phyloP scores from a whole-genome alignment of 2,797 vertebrate species.

The Galago senegalensis region DNA sequence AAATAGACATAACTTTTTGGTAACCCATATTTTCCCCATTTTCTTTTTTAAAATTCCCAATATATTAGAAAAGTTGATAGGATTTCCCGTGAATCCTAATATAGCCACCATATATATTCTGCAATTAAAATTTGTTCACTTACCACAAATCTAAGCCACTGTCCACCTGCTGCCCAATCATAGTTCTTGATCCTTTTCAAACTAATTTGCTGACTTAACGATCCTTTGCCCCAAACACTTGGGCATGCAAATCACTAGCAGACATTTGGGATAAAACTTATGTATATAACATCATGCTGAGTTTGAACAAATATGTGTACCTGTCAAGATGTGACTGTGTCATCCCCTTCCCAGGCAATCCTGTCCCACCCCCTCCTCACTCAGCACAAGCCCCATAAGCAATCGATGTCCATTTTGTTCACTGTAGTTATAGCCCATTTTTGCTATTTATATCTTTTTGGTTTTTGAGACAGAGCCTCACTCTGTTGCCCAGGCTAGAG shows the following conservation, averaged over 20 bases:
- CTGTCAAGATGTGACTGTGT: neutral
- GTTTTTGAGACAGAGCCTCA: too few species aligned
- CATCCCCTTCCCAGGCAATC: neutral
- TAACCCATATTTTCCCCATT: neutral
- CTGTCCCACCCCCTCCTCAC: neutral
- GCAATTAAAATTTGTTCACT: neutral
- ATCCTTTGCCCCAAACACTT: neutral
- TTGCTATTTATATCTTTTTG: neutral
- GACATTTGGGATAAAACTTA: neutral
- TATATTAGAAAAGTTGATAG: neutral
- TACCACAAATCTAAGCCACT: neutral
- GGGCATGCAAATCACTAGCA: neutral
- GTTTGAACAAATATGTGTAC: neutral
- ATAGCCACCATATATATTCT: neutral
- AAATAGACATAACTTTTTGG: neutral
- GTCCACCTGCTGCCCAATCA: neutral
- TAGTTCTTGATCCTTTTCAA: neutral
- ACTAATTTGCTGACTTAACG: neutral
- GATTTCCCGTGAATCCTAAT: neutral
- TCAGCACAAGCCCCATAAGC: neutral
- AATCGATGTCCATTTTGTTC: neutral
- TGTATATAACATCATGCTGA: neutral
- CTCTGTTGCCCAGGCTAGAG: too few species aligned
- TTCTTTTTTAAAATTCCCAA: conserved; percentile 39
- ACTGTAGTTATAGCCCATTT: neutral